Evolutionary conservation across 2,888 invertebrate species (phyloP).

Genomic region (Halictus ligatus): DNA sequence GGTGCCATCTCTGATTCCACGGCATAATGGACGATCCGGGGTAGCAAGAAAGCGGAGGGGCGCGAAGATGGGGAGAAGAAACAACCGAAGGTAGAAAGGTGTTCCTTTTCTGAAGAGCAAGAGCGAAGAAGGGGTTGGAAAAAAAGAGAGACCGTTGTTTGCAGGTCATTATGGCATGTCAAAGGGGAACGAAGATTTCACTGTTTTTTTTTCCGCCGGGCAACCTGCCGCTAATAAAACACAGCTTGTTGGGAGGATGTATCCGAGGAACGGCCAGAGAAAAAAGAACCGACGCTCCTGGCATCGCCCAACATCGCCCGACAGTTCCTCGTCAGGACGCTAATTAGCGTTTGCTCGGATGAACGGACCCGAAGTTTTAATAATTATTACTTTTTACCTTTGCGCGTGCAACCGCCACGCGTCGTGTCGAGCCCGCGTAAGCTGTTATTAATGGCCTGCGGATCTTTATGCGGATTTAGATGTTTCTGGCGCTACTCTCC

Average conservation of each 20-base stretch:
- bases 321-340: slow-evolving; percentile 24
- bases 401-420: background rate
- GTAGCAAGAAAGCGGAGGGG: slow-evolving; percentile 56
- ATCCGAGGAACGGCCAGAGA: slow-evolving; percentile 15
- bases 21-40: slow-evolving; percentile 56
- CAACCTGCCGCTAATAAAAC: slow-evolving; percentile 51
- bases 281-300: slow-evolving; percentile 18
- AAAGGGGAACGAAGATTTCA: slow-evolving; percentile 69
- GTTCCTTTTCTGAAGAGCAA: slow-evolving; percentile 62
- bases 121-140: background rate
- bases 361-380: slow-evolving; percentile 19
- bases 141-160: slow-evolving; percentile 76
- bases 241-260: slow-evolving; percentile 26
- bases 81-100: slow-evolving; percentile 54
- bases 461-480: background rate
- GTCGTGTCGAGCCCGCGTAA: background rate
- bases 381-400: slow-evolving; percentile 11
- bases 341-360: slow-evolving; percentile 50
- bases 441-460: background rate
- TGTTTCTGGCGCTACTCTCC: background rate
- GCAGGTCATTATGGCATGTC: slow-evolving; percentile 80
- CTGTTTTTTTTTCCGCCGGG: slow-evolving; percentile 49
- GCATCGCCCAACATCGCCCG: slow-evolving; percentile 28
- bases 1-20: slow-evolving; percentile 63
- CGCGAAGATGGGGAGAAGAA: slow-evolving; percentile 57